Evolutionary conservation across 1,140 invertebrate species (phyloP).

Genomic region (Hyposmocoma kahamanoa): DNA sequence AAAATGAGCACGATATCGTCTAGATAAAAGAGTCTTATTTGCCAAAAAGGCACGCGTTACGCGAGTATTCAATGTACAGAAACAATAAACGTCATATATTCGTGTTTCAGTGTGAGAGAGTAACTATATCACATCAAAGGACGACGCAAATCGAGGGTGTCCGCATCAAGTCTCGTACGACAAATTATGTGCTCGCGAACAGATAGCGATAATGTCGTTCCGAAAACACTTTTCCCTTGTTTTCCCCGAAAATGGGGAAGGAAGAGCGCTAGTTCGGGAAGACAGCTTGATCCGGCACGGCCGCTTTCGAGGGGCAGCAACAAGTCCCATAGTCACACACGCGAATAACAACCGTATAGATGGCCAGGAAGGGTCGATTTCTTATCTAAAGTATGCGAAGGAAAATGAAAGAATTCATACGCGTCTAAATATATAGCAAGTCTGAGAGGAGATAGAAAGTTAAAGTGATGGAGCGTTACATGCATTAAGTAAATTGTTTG

Average conservation of each 20-base stretch:
- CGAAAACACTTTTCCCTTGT: slow-evolving; percentile 51
- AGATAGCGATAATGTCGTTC: slow-evolving; percentile 40
- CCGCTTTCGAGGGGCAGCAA: slow-evolving; percentile 40
- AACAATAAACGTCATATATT: slow-evolving; percentile 13
- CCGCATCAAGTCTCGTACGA: slow-evolving; percentile 36
- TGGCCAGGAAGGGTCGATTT: slow-evolving; percentile 23
- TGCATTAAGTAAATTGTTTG: slow-evolving; percentile 28
- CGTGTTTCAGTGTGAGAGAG: slow-evolving; percentile 9
- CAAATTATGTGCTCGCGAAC: slow-evolving; percentile 43
- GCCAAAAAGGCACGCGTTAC: not conserved
- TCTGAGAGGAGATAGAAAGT: slow-evolving; percentile 28
- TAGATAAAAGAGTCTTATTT: not conserved
- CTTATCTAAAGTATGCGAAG: slow-evolving; percentile 4
- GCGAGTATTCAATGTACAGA: slow-evolving; percentile 8
- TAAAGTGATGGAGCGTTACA: slow-evolving; percentile 33
- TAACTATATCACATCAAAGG: slow-evolving; percentile 22
- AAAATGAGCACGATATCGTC: not conserved
- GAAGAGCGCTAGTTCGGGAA: slow-evolving; percentile 44
- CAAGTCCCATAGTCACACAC: slow-evolving; percentile 32
- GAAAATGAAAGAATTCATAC: slow-evolving; percentile 33
- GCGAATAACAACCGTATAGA: slow-evolving; percentile 27
- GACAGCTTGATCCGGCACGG: slow-evolving; percentile 51
- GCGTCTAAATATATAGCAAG: slow-evolving; percentile 23
- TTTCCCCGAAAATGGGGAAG: slow-evolving; percentile 42
- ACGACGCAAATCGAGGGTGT: slow-evolving; percentile 30